Conservation (phyloP, 2,797 vertebrate genomes). For the Petrocephalus schoutedeni region DNA sequence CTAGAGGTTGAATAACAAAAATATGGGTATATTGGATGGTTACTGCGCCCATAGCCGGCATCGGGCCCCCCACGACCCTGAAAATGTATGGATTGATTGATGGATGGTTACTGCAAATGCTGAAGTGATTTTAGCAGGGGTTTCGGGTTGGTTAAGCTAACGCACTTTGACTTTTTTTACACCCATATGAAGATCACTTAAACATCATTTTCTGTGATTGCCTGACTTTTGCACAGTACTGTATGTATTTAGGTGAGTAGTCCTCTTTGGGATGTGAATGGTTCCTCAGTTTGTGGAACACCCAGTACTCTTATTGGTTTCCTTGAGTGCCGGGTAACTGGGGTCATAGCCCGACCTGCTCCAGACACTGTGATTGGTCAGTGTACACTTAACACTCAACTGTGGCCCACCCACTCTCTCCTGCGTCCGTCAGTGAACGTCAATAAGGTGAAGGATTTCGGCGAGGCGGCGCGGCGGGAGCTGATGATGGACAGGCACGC, state of each 20-base stretch:
- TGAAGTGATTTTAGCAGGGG: background rate
- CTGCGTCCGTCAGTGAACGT: slow-evolving; percentile 73
- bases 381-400: background rate
- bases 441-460: slow-evolving; percentile 95
- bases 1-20: background rate
- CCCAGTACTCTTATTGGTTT: background rate
- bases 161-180: background rate
- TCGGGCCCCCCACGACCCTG: no score
- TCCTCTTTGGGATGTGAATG: background rate
- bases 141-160: background rate
- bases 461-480: slow-evolving; percentile 87
- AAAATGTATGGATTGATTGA: no score
- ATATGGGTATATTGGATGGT: background rate
- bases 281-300: background rate
- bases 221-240: background rate
- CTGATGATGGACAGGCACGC: slow-evolving; percentile 88
- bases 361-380: background rate
- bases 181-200: background rate
- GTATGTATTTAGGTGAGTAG: background rate
- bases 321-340: background rate
- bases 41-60: no score
- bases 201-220: background rate
- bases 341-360: background rate
- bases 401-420: background rate
- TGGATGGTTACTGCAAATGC: background rate